Evolutionary conservation across 2,113 vertebrate genomes (phyloP).

Genomic region (Phoxinus phoxinus): DNA sequence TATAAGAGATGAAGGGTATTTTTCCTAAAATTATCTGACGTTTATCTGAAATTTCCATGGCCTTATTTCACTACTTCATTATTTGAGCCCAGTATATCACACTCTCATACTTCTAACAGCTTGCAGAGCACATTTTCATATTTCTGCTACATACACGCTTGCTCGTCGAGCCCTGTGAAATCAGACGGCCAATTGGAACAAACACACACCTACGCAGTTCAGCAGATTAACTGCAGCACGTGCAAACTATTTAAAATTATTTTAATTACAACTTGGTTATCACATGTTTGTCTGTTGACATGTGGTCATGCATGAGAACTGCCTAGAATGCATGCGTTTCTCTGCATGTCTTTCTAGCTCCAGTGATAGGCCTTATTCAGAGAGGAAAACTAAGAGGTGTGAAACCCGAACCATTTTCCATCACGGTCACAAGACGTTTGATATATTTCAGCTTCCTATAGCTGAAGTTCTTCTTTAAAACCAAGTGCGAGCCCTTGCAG

Average conservation of each 20-base stretch:
- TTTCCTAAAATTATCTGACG: conserved; percentile 30
- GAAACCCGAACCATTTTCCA: conserved; percentile 8
- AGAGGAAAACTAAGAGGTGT: background rate
- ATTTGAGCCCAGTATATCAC: background rate
- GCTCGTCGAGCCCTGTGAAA: background rate
- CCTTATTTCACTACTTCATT: background rate
- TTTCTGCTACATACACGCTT: background rate
- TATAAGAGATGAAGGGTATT: conserved; percentile 44
- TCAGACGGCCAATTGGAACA: background rate
- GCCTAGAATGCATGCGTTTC: background rate
- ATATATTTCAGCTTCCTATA: background rate
- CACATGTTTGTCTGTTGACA: background rate
- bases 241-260: background rate
- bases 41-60: background rate
- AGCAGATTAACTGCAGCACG: background rate
- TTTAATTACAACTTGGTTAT: background rate
- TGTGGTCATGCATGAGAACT: background rate
- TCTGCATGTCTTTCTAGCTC: background rate
- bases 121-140: background rate
- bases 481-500: conserved; percentile 29
- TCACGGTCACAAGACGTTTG: background rate
- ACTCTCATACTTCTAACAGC: background rate
- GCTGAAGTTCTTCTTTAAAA: conserved; percentile 25
- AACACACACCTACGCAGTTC: conserved; percentile 1
- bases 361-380: background rate